A percentile compares a stretch with the other conserved stretches of the same genome.
These are phyloP conservation scores for Chloebia gouldiae DNA, from an alignment of 2,113 vertebrate species.

Conservation along the genomic window DNA sequence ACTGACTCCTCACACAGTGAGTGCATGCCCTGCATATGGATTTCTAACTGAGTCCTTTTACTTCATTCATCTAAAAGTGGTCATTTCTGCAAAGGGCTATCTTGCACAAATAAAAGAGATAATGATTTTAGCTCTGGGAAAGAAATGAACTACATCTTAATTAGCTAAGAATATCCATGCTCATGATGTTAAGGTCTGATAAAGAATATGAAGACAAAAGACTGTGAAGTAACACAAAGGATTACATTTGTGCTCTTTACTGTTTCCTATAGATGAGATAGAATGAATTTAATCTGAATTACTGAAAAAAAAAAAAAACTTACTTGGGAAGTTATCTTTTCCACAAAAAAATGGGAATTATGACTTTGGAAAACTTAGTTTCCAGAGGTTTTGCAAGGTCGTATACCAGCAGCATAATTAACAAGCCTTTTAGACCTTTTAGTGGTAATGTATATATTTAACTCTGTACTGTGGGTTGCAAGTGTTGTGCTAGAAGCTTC, in stretches of 20 bases:
- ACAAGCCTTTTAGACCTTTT: neutral
- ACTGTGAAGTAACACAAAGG: neutral
- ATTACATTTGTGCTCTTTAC: neutral
- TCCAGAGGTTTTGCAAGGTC: neutral
- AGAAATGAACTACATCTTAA: neutral
- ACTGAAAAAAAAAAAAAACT: neutral
- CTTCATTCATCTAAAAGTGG: neutral
- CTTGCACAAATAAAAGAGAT: neutral
- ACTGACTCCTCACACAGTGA: neutral
- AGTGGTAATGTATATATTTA: neutral
- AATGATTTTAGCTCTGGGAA: neutral
- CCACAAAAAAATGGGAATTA: neutral
- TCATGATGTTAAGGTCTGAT: neutral
- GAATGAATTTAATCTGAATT: neutral
- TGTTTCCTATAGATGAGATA: neutral
- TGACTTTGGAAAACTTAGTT: neutral
- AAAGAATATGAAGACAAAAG: neutral
- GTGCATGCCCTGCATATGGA: neutral
- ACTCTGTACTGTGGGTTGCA: neutral
- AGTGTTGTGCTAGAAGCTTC: neutral
- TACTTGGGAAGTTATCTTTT: neutral
- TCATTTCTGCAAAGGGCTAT: neutral
- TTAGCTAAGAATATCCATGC: neutral
- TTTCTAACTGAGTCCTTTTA: neutral
- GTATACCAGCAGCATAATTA: neutral